Evolutionary conservation across 1,140 invertebrate species (phyloP).

Genomic region (Temnothorax longispinosus): DNA sequence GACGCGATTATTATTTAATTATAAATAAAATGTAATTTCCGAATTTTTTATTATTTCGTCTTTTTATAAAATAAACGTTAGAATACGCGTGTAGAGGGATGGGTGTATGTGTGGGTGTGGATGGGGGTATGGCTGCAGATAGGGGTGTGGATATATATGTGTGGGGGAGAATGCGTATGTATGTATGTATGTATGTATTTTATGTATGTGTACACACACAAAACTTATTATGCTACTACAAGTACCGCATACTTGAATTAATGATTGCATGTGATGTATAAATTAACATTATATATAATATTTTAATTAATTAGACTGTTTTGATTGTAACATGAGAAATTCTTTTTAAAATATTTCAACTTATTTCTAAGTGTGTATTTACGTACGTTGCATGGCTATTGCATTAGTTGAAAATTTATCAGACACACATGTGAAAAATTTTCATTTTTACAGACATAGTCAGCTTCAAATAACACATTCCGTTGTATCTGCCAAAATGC

Average conservation of each 20-base stretch:
- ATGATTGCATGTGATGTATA: conserved; percentile 20
- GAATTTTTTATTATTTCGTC: conserved; percentile 10
- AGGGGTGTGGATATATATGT: no score
- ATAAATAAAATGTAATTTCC: conserved; percentile 1
- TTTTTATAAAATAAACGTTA: conserved; percentile 38
- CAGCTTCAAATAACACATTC: conserved; percentile 26
- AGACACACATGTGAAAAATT: neutral
- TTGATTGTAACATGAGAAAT: neutral
- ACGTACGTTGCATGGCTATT: conserved; percentile 50
- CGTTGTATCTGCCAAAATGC: conserved; percentile 75
- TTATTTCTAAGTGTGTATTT: conserved; percentile 20
- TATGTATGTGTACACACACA: neutral
- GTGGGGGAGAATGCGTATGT: neutral
- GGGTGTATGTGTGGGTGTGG: neutral
- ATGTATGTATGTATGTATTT: neutral
- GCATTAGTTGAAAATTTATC: conserved; percentile 29
- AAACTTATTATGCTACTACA: neutral
- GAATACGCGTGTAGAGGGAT: neutral
- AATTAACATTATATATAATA: conserved; percentile 8
- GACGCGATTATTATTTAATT: neutral
- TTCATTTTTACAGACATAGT: neutral
- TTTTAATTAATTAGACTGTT: conserved; percentile 9
- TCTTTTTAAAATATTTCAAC: conserved; percentile 16
- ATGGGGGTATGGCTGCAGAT: no score
- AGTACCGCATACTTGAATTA: neutral